These are phyloP conservation scores for Setipinna tenuifilis DNA, from an alignment of 2,797 vertebrate species.

Conservation along the genomic window DNA sequence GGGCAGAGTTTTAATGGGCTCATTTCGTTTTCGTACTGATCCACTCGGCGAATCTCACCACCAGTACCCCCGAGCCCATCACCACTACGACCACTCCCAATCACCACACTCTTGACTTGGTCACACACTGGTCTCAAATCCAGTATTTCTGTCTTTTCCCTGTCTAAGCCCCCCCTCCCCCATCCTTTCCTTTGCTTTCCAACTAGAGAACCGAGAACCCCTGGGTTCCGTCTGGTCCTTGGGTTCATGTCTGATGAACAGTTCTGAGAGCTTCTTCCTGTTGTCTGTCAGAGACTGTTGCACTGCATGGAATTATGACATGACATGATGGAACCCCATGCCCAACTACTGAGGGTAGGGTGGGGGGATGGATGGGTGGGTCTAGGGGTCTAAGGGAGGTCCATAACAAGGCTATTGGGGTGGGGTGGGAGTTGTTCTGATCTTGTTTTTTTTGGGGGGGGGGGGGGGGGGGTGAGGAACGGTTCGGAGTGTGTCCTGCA, in stretches of 20 bases:
- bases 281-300: neutral
- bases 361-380: neutral
- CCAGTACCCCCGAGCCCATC: neutral
- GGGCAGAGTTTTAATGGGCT: neutral
- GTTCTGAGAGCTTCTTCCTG: neutral
- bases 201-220: neutral
- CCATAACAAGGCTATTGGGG: no score
- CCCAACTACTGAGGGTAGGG: neutral
- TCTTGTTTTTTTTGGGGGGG: no score
- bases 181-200: neutral
- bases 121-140: neutral
- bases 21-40: neutral
- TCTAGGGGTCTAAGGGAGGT: no score
- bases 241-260: neutral
- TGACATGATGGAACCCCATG: neutral
- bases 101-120: neutral
- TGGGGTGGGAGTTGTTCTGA: no score
- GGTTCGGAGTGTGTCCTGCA: constrained; percentile 56
- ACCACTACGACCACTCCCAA: neutral
- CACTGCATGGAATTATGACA: neutral
- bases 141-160: neutral
- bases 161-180: neutral
- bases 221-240: neutral
- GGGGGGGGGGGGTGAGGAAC: no score
- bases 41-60: neutral